Base-by-base conservation (phyloP, 2,888 invertebrate genomes). In the Azorinus chamasolen region DNA sequence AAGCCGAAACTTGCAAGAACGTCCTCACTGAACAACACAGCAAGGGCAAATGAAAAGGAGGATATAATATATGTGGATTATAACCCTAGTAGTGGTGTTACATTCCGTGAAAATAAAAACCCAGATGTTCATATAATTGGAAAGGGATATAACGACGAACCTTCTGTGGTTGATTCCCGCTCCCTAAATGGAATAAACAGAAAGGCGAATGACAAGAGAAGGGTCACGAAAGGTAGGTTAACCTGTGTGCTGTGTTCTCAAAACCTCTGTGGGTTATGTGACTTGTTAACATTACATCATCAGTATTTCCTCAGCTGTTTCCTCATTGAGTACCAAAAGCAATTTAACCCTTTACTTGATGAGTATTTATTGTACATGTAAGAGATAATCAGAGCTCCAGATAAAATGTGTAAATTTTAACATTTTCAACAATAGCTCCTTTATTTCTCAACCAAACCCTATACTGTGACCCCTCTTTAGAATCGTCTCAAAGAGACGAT, bases 121-220 rank as follows among this genome's bases (percentile, higher is more conserved):
- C 88, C 91, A 0, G 90, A 91, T 68, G 91, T 91, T 24, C 87
- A 89, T 68, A 88, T 92, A 20, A 90, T 91, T n/a, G 92, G 92
- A 4, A 86, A 82, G 55, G 91, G 91, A 59, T 91, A 91, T 76
- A 87, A 74, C 25, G 91, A 92, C 27, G 92, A 91, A 46, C 46
- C 64, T 18, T 68, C 83, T 6, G 61, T 79, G 12, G 46, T 68
- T 41, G 79, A 79, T 69, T 72, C 77, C 18, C 66, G 48, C 63
- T 72, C 75, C 37, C 43, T 75, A 41, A 75, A 81, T 74, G 75
- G 68, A 63, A 72, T 78, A n/a, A 84, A 84, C 59, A 79, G 54
- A 18, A 85, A 83, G 66, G 82, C 81, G 0, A 76, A 78, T n/a
- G 88, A 88, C 57, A 74, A 84, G 53, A 48, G 83, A 45, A 66